Base-by-base conservation (phyloP, 2,797 vertebrate genomes). In the Zenarchopterus dispar region DNA sequence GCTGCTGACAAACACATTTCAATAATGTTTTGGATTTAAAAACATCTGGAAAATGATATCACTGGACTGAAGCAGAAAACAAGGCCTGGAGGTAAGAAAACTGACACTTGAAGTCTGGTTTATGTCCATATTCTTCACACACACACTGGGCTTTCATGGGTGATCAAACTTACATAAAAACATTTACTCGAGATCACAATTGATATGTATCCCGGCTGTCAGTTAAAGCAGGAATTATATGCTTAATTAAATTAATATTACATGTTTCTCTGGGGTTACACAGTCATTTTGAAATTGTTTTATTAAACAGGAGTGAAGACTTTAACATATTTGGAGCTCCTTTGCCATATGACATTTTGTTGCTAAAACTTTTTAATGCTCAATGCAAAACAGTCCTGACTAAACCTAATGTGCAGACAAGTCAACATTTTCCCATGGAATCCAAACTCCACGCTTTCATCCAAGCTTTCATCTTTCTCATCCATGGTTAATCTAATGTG, bases 1-100 rank as follows among this genome's bases (percentile, higher is more conserved):
- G 45, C 64, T 56, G 69, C 62, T 50, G 67, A 73, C 60, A 66
- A 60, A 42, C 41, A 60, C 46, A 49, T 73, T 67, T 85, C 45
- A 65, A 81, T 80, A 68, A 79, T 84, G 77, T 42, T 71, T 66
- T 75, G 84, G 77, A 88, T 71, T 80, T 84, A 47, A 80, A 82
- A 50, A 46, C 16, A 15, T 54, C 43, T 68, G 80, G 73, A 80
- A 67, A 75, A 80, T 70, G 66, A 75, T 60, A 53, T 68, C 56
- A 52, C 52, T 66, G 77, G 84, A 81, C 59, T 80, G 26, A 66
- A 75, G 62, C n/a, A 59, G 43, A 59, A 51, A 50, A 67, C 49
- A 13, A 56, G 78, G 50, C 41, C 49, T 61, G 78, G 64, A 88
- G 85, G 88, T 86, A 88, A 54, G 86, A 66, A 41, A 55, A 47